Evolutionary conservation across 2,113 vertebrate species (phyloP).

Genomic region (Ammodytes marinus): DNA sequence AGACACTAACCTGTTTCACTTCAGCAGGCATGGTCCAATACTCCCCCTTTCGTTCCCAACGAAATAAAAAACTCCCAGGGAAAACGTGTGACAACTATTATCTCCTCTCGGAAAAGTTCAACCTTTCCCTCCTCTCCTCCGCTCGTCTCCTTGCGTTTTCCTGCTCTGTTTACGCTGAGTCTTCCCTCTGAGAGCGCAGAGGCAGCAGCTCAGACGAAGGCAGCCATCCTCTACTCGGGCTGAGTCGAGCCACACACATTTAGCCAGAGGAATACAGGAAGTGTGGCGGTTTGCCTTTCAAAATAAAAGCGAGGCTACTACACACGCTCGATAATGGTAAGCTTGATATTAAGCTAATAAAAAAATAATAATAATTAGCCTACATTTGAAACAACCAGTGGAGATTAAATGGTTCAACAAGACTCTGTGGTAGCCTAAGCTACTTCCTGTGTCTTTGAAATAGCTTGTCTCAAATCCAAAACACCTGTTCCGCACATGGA

Average conservation of each 20-base stretch:
- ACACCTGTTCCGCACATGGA: too few relatives aligned
- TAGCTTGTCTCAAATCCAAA: not conserved
- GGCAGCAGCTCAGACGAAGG: conserved; percentile 78
- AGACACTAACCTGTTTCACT: conserved; percentile 90
- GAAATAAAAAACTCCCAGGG: conserved; percentile 50
- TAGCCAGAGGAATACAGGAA: not conserved
- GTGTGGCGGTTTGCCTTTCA: conserved; percentile 18
- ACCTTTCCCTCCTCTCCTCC: conserved; percentile 65
- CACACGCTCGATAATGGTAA: rapidly evolving
- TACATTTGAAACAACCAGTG: not conserved
- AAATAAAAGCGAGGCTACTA: conserved; percentile 14
- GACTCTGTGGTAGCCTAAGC: not conserved
- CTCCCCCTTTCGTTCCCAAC: conserved; percentile 53
- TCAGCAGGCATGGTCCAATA: conserved; percentile 88
- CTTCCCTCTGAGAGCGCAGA: conserved; percentile 72
- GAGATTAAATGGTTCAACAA: not conserved
- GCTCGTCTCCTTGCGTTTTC: conserved; percentile 51
- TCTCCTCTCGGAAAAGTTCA: conserved; percentile 68
- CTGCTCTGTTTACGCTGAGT: conserved; percentile 64
- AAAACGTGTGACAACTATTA: conserved; percentile 47
- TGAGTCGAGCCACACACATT: conserved; percentile 24
- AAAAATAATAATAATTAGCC: too few relatives aligned
- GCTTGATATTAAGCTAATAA: too few relatives aligned
- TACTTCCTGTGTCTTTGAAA: not conserved
- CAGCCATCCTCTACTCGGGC: conserved; percentile 80